These are phyloP conservation scores for Lacerta bilineata DNA, from an alignment of 2,797 vertebrate genomes.

Conservation along the genomic window DNA sequence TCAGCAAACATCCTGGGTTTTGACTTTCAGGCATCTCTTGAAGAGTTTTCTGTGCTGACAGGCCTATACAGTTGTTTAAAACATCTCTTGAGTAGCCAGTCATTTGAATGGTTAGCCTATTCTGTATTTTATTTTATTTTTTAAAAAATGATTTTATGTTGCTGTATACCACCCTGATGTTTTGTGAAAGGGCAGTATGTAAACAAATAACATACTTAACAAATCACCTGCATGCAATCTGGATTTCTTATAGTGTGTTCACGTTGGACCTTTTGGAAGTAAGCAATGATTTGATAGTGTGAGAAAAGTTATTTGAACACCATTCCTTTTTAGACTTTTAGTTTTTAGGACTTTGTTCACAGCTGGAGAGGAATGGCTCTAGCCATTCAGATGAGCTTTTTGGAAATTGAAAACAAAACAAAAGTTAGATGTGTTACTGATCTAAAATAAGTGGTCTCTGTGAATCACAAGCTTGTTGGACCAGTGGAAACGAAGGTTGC, in stretches of 20 bases:
- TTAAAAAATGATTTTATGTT: too few relatives aligned
- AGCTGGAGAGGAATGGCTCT: constrained; percentile 19
- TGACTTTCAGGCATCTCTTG: too few relatives aligned
- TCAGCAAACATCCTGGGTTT: too few relatives aligned
- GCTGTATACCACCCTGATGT: too few relatives aligned
- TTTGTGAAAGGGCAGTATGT: too few relatives aligned
- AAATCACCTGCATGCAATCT: neutral
- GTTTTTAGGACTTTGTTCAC: constrained; percentile 33
- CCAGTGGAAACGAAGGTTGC: constrained; percentile 27
- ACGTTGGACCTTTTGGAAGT: neutral
- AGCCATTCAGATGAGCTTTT: neutral
- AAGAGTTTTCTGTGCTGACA: too few relatives aligned
- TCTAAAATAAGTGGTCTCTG: constrained; percentile 9
- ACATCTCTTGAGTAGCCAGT: too few relatives aligned
- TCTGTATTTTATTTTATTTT: too few relatives aligned
- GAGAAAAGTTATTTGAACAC: constrained; percentile 15
- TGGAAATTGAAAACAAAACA: neutral
- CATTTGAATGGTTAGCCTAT: too few relatives aligned
- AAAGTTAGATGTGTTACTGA: accelerated
- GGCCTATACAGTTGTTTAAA: too few relatives aligned
- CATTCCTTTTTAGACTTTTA: constrained; percentile 16
- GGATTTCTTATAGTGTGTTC: constrained; percentile 15
- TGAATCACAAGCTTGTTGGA: constrained; percentile 28
- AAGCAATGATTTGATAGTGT: constrained; percentile 9
- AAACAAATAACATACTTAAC: neutral